Evolutionary conservation across 2,888 invertebrate species (phyloP).

Genomic region (Cerastis rubricosa): DNA sequence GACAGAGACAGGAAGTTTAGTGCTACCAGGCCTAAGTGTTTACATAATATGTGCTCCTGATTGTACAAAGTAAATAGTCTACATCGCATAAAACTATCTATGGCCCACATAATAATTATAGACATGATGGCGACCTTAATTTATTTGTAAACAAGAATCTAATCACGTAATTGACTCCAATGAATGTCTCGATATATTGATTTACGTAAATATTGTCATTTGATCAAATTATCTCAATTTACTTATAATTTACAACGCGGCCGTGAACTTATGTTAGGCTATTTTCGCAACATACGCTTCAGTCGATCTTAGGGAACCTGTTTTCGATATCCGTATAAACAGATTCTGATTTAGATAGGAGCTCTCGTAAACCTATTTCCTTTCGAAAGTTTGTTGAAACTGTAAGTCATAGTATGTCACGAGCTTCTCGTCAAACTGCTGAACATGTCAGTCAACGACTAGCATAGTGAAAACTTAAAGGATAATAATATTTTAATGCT

Average conservation of each 20-base stretch:
- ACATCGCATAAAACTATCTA: not conserved
- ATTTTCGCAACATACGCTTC: conserved; percentile 14
- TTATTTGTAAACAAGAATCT: not conserved
- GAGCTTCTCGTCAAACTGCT: not conserved
- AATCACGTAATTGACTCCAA: conserved; percentile 1
- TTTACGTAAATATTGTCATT: not conserved
- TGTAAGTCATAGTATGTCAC: not conserved
- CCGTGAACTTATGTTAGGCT: not conserved
- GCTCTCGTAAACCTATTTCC: conserved; percentile 5
- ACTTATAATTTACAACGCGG: not conserved
- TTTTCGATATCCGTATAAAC: conserved; percentile 39
- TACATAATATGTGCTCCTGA: not conserved
- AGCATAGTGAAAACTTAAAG: not conserved
- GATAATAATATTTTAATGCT: not conserved
- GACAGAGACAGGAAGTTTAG: not conserved
- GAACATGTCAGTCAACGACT: not conserved
- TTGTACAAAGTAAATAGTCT: not conserved
- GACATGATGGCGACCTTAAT: not conserved
- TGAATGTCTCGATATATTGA: not conserved
- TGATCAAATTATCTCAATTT: conserved; percentile 10
- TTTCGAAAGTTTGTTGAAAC: conserved; percentile 3
- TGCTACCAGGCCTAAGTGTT: no score
- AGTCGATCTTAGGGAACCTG: conserved; percentile 4
- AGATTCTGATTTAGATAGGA: conserved; percentile 54
- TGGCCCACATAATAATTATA: no score